phyloP scores from a whole-genome alignment of 2,888 invertebrate genomes.

The Cryptocephalus primarius region DNA sequence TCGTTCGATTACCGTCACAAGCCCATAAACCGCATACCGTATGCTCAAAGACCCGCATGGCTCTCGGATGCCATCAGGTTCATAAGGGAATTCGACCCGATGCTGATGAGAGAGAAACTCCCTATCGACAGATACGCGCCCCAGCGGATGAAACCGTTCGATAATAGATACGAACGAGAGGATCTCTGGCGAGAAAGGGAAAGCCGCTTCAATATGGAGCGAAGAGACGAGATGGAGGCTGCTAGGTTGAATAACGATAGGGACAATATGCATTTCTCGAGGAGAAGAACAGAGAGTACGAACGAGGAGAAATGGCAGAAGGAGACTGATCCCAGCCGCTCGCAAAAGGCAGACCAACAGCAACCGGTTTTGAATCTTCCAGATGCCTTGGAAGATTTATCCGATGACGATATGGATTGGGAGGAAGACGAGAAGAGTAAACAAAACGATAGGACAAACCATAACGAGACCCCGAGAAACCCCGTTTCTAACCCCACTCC shows the following conservation, averaged over 20 bases:
- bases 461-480: constrained; percentile 8
- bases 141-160: not conserved
- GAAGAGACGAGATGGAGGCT: not conserved
- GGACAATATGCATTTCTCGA: not conserved
- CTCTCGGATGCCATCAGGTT: constrained; percentile 26
- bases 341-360: no score
- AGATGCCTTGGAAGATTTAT: constrained; percentile 18
- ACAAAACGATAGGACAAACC: not conserved
- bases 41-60: constrained; percentile 34
- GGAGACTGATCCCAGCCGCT: constrained; percentile 1
- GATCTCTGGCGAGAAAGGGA: not conserved
- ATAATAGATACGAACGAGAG: not conserved
- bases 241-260: constrained; percentile 1
- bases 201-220: not conserved
- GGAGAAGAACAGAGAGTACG: constrained; percentile 1
- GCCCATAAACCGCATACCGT: constrained; percentile 37
- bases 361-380: not conserved
- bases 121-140: constrained; percentile 8
- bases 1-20: constrained; percentile 63
- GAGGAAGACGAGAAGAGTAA: constrained; percentile 8
- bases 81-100: constrained; percentile 31
- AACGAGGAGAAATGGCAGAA: constrained; percentile 1
- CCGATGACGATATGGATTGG: constrained; percentile 19
- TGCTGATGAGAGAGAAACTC: constrained; percentile 15
- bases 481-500: constrained; percentile 13